These are phyloP conservation scores for Bagarius yarrelli DNA, from an alignment of 2,113 vertebrate genomes.

Conservation along the genomic window DNA sequence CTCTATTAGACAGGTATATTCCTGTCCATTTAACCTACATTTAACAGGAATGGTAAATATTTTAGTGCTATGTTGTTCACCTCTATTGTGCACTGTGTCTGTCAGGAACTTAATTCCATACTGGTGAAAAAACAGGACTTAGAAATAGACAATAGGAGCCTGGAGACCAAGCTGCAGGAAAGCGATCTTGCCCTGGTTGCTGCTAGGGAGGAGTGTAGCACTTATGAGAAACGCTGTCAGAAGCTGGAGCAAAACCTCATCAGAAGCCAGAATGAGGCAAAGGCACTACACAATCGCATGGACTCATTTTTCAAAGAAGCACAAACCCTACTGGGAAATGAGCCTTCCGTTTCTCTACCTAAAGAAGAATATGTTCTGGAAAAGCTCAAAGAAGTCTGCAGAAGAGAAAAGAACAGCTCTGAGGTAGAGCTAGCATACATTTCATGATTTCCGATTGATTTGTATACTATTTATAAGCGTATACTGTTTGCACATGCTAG, in stretches of 20 bases:
- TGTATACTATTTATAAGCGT: neutral
- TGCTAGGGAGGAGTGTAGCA: slow-evolving; percentile 66
- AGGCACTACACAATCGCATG: slow-evolving; percentile 55
- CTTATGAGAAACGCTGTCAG: slow-evolving; percentile 68
- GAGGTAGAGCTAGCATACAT: slow-evolving; percentile 36
- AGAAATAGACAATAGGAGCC: slow-evolving; percentile 71
- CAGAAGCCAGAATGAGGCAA: slow-evolving; percentile 64
- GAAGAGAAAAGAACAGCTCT: slow-evolving; percentile 61
- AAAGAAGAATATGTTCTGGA: slow-evolving; percentile 71
- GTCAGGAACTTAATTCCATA: slow-evolving; percentile 76
- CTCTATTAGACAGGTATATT: slow-evolving; percentile 74
- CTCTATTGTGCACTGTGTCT: neutral
- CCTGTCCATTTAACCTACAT: neutral
- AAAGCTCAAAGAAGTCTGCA: slow-evolving; percentile 67
- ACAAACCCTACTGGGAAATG: slow-evolving; percentile 60
- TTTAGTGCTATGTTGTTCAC: neutral
- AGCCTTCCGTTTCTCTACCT: slow-evolving; percentile 34
- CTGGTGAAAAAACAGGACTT: slow-evolving; percentile 63
- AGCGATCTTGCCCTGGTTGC: slow-evolving; percentile 70
- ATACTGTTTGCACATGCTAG: slow-evolving; percentile 32
- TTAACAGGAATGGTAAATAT: neutral
- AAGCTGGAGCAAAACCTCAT: slow-evolving; percentile 71
- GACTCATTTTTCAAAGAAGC: slow-evolving; percentile 73
- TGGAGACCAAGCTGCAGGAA: slow-evolving; percentile 72
- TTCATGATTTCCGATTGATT: neutral